phyloP scores from a whole-genome alignment of 2,888 invertebrate genomes.

The Acleris holmiana region DNA sequence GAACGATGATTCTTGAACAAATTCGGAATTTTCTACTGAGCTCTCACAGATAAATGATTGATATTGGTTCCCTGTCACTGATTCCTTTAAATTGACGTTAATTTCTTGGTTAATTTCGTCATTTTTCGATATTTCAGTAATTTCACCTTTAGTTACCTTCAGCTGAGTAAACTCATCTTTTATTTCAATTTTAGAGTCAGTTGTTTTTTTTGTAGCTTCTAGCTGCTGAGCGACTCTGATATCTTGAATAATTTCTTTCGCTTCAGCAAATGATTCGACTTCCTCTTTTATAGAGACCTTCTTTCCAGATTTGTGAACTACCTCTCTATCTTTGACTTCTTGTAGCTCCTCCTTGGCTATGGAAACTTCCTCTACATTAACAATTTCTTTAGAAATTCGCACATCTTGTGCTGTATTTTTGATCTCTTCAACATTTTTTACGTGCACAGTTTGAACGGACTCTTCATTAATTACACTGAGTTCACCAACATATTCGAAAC shows the following conservation, averaged over 20 bases:
- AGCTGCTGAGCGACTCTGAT: conserved; percentile 40
- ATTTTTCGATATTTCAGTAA: conserved; percentile 32
- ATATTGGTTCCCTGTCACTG: conserved; percentile 37
- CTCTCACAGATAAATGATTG: conserved; percentile 24
- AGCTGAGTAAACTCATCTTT: conserved; percentile 27
- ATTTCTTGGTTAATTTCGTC: conserved; percentile 37
- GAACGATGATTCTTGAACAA: conserved; percentile 33
- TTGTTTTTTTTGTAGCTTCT: conserved; percentile 3
- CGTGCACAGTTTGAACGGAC: conserved; percentile 22
- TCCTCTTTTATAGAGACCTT: conserved; percentile 40
- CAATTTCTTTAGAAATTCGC: not conserved
- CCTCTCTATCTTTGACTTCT: conserved; percentile 16
- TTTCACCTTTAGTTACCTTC: conserved; percentile 34
- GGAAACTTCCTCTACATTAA: conserved; percentile 1
- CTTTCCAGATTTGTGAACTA: conserved; percentile 17
- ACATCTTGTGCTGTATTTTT: conserved; percentile 11
- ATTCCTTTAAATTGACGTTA: conserved; percentile 23
- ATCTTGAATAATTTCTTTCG: conserved; percentile 39
- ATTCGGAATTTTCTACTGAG: conserved; percentile 19
- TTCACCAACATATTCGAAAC: conserved; percentile 45
- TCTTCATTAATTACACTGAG: conserved; percentile 37
- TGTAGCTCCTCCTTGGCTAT: not conserved
- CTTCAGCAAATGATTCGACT: conserved; percentile 35
- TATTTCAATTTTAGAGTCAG: not conserved
- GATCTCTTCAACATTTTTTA: conserved; percentile 18